These are phyloP conservation scores for Drosophila maculinotata DNA, from an alignment of 2,888 invertebrate species.

Conservation along the genomic window DNA sequence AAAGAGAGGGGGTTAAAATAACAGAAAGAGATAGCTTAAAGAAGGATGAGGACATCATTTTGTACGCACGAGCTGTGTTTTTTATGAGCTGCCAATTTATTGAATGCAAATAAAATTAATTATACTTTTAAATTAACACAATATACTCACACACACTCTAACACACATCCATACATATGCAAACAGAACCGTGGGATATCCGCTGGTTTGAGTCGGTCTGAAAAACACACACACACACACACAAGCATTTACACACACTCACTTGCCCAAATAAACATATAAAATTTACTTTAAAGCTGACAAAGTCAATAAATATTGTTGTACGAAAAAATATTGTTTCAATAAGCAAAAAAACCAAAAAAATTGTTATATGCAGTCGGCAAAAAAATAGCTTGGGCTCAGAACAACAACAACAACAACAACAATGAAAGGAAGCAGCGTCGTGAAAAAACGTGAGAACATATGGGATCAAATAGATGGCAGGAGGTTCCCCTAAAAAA, in stretches of 20 bases:
- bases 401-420: constrained; percentile 48
- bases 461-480: constrained; percentile 10
- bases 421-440: too few species aligned
- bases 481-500: background rate
- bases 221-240: constrained; percentile 25
- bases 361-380: constrained; percentile 44
- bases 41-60: constrained; percentile 10
- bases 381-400: constrained; percentile 51
- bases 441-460: constrained; percentile 44
- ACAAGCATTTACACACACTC: constrained; percentile 27
- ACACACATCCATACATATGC: constrained; percentile 27
- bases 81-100: constrained; percentile 40
- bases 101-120: constrained; percentile 57
- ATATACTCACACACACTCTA: constrained; percentile 39
- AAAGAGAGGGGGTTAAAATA: background rate
- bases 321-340: constrained; percentile 83
- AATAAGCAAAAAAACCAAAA: constrained; percentile 74
- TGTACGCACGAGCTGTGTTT: constrained; percentile 9
- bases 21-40: background rate
- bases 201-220: constrained; percentile 31
- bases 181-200: constrained; percentile 22
- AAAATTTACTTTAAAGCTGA: constrained; percentile 84
- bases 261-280: constrained; percentile 74
- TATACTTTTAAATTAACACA: constrained; percentile 70
- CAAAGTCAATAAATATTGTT: constrained; percentile 85